Conservation (phyloP, 2,797 vertebrate species). For the Hydrolagus colliei region DNA sequence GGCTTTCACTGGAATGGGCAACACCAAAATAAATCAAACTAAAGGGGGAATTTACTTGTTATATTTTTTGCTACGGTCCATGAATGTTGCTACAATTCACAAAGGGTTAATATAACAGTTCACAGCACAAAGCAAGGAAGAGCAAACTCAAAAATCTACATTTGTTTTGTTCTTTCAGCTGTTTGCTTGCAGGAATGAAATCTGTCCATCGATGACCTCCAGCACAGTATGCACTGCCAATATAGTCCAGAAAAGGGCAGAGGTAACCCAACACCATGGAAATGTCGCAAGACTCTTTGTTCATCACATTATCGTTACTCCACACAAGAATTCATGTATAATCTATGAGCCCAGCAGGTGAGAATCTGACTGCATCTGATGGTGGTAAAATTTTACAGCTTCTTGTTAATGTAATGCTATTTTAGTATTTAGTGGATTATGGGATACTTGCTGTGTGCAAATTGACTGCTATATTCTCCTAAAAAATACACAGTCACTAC, state of each 20-base stretch:
- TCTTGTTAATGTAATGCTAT: neutral
- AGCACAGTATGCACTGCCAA: neutral
- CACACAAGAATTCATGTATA: neutral
- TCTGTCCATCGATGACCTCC: neutral
- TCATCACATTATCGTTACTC: neutral
- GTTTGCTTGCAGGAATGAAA: conserved; percentile 2
- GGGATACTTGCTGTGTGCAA: too few species aligned
- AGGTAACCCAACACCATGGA: neutral
- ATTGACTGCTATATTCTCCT: too few species aligned
- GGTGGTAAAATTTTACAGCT: neutral
- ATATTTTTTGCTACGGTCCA: neutral
- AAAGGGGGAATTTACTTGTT: neutral
- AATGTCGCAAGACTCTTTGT: neutral
- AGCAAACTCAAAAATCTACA: neutral
- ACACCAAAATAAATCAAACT: neutral
- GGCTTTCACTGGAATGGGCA: neutral
- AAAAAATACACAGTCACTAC: too few species aligned
- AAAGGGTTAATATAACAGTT: neutral
- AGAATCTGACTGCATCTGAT: neutral
- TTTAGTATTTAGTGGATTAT: neutral
- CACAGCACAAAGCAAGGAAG: neutral
- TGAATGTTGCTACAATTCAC: neutral
- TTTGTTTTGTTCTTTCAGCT: conserved; percentile 11
- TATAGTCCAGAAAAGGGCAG: conserved; percentile 10
- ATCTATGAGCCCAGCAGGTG: neutral